These are phyloP conservation scores for Ametastegia equiseti DNA, from an alignment of 2,888 invertebrate species.

Conservation along the genomic window DNA sequence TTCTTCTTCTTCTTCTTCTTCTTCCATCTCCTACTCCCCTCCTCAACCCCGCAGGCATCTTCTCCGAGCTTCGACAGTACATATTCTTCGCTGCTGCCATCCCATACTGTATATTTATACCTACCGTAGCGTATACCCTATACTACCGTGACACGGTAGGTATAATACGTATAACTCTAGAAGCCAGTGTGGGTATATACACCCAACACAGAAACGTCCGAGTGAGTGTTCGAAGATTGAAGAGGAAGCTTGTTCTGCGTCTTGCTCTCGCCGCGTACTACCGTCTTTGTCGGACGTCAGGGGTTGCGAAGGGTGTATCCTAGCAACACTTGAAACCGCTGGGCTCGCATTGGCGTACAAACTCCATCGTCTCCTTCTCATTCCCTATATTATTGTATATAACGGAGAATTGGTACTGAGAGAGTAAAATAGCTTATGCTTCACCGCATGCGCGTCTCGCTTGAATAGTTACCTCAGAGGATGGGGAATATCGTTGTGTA, in stretches of 20 bases:
- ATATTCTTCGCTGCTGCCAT: constrained; percentile 29
- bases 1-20: constrained; percentile 32
- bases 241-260: constrained; percentile 55
- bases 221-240: constrained; percentile 58
- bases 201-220: constrained; percentile 20
- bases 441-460: background rate
- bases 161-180: constrained; percentile 37
- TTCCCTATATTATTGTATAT: too few relatives aligned
- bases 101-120: constrained; percentile 10
- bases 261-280: constrained; percentile 50
- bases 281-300: constrained; percentile 52
- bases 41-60: constrained; percentile 48
- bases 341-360: constrained; percentile 64
- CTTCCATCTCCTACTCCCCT: constrained; percentile 37
- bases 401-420: constrained; percentile 4
- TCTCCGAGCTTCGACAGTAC: constrained; percentile 46
- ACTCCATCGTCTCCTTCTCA: background rate
- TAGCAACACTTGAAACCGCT: constrained; percentile 72
- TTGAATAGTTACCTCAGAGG: background rate
- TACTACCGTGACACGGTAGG: background rate
- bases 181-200: background rate
- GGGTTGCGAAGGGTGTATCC: constrained; percentile 72
- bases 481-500: background rate
- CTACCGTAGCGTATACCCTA: background rate
- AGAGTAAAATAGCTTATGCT: background rate